These are phyloP conservation scores for Dipodomys merriami DNA, from an alignment of 2,113 vertebrate species.

Conservation along the genomic window DNA sequence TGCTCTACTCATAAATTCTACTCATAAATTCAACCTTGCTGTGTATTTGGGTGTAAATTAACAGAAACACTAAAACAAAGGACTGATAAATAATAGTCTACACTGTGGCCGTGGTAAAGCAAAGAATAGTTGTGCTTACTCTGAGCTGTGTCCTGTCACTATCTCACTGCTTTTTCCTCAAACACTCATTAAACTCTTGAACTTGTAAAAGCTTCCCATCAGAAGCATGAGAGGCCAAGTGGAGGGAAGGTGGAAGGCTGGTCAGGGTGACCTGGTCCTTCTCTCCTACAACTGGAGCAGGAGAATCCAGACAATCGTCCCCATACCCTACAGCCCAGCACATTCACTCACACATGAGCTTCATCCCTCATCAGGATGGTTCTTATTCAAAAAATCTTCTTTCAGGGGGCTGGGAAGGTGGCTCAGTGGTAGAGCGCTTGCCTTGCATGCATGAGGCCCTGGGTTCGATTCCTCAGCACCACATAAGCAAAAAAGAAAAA, in stretches of 20 bases:
- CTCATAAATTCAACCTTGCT: constrained; percentile 56
- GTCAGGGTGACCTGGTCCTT: background rate
- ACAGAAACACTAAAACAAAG: constrained; percentile 20
- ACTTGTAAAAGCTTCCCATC: background rate
- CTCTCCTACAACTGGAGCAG: background rate
- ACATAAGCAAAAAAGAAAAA: no score
- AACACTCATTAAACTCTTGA: background rate
- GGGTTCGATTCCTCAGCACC: no score
- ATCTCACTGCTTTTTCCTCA: background rate
- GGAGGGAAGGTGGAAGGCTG: background rate
- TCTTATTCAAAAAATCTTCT: background rate
- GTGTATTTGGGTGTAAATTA: constrained; percentile 50
- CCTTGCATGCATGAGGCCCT: no score
- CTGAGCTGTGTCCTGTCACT: background rate
- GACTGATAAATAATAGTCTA: background rate
- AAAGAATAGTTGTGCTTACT: background rate
- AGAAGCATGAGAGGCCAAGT: background rate
- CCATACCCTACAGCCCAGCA: background rate
- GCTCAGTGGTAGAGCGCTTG: no score
- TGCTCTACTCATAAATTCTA: constrained; percentile 52
- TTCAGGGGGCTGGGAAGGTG: no score
- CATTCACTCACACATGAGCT: background rate
- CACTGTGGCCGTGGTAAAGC: background rate
- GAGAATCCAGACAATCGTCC: background rate
- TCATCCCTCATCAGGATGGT: background rate